Evolutionary conservation across 1,140 invertebrate genomes (phyloP), one percentile per base, ranked within the genome.

Genomic region (Lucilia sericata): DNA sequence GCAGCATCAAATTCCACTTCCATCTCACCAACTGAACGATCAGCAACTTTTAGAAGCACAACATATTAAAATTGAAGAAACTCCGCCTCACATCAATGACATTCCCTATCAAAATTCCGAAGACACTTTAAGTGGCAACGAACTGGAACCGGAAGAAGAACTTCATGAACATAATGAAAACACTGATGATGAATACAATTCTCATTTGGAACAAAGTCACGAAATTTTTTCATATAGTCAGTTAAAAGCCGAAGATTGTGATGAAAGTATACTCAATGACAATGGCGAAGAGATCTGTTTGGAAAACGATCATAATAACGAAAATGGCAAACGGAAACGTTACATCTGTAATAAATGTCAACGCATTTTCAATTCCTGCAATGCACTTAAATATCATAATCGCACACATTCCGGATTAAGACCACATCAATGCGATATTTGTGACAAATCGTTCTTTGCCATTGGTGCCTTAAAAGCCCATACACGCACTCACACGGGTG

Each of bases 381-480:
- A 97, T 91, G 97, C 96, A 74, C 91, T 97, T 65, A 93, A 96
- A 34, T 97, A 97, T 90, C 96, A 98, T 87, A 93, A 96, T 92
- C 91, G 95, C 84, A 95, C 95, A 82, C 96, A 97, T 87, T 95
- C 93, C 4, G 95, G 95, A 7, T 94, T 95, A 86, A 92, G 91
- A 87, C 94, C 96, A 10, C 95, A 96, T 87, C 93, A 94, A n/a
- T 97, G 96, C 88, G 93, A 94, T 76, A 93, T 94, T n/a, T 97
- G 96, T 88, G 95, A 94, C 7, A 85, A 85, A 60, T 88, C 88
- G 60, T 97, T 97, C 88, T 96, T 96, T 85, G 95, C 96, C 0
- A 93, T 94, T 2, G 94, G 94, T 86, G 96, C 96, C 4, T 91
- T 97, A 12, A 96, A 96, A 92, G 93, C 95, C 0, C 96, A 96